A percentile compares a stretch with the other conserved stretches of the same genome.
Evolutionary conservation across 2,113 vertebrate species (phyloP).

Genomic region (Falcunculus frontatus): DNA sequence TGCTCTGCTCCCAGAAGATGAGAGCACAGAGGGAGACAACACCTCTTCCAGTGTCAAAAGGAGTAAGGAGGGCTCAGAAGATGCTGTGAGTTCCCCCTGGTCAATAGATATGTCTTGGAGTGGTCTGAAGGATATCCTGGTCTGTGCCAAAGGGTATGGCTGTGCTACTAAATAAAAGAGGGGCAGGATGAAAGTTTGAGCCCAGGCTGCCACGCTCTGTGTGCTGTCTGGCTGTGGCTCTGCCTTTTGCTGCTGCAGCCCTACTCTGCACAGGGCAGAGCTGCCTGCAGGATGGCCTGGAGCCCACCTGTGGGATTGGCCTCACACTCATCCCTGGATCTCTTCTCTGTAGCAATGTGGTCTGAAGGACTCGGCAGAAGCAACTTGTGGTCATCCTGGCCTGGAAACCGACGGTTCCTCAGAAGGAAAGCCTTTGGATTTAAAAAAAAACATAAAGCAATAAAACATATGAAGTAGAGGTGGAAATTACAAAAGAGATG

Average conservation of each 20-base stretch:
- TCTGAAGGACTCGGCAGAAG: background rate
- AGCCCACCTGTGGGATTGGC: background rate
- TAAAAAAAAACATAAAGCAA: background rate
- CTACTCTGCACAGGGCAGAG: background rate
- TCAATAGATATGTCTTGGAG: fast-evolving
- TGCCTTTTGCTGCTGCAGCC: background rate
- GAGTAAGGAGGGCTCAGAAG: background rate
- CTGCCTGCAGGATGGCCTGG: background rate
- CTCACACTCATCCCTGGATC: background rate
- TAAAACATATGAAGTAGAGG: background rate
- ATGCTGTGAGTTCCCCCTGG: background rate
- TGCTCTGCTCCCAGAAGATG: background rate
- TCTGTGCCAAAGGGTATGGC: background rate
- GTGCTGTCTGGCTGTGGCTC: background rate
- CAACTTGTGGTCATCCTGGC: background rate
- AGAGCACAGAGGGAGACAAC: background rate
- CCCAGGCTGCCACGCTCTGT: background rate
- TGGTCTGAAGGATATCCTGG: background rate
- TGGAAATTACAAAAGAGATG: background rate
- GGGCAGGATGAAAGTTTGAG: background rate
- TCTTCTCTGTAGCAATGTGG: background rate
- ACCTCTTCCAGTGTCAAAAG: background rate
- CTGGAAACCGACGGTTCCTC: background rate
- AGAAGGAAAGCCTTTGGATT: background rate
- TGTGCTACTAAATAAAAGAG: background rate